Evolutionary conservation across 2,888 invertebrate genomes (phyloP).

Genomic region (Dendrolimus pini): DNA sequence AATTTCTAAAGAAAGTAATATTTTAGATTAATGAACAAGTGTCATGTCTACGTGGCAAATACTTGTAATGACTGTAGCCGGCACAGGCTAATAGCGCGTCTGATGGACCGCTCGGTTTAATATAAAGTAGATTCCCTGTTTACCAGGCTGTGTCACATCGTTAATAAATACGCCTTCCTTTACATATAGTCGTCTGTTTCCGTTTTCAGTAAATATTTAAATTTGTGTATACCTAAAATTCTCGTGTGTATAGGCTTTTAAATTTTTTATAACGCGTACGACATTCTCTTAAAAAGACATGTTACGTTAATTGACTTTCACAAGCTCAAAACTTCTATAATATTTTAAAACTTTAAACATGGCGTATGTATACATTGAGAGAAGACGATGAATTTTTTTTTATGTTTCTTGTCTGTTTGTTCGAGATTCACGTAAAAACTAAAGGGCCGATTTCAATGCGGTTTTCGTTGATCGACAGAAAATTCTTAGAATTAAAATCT

Average conservation of each 20-base stretch:
- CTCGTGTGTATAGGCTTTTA: too few relatives aligned
- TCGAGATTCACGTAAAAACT: too few relatives aligned
- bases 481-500: too few relatives aligned
- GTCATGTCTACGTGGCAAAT: slow-evolving; percentile 14
- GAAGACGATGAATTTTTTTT: too few relatives aligned
- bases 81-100: slow-evolving; percentile 42
- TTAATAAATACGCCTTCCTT: slow-evolving; percentile 58
- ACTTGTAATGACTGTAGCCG: slow-evolving; percentile 11
- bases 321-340: neutral
- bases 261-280: too few relatives aligned
- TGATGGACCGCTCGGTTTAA: slow-evolving; percentile 57
- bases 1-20: neutral
- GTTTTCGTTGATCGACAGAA: too few relatives aligned
- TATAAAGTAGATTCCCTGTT: slow-evolving; percentile 62
- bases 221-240: slow-evolving; percentile 5
- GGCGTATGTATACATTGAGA: too few relatives aligned
- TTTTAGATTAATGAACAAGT: slow-evolving; percentile 2
- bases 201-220: slow-evolving; percentile 50
- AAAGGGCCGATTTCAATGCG: too few relatives aligned
- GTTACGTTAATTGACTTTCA: neutral
- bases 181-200: slow-evolving; percentile 36
- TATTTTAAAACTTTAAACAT: too few relatives aligned
- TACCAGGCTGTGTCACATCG: slow-evolving; percentile 53
- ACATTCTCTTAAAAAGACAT: too few relatives aligned
- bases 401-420: too few relatives aligned